phyloP scores from a whole-genome alignment of 2,113 vertebrate species.

The Silurus meridionalis region DNA sequence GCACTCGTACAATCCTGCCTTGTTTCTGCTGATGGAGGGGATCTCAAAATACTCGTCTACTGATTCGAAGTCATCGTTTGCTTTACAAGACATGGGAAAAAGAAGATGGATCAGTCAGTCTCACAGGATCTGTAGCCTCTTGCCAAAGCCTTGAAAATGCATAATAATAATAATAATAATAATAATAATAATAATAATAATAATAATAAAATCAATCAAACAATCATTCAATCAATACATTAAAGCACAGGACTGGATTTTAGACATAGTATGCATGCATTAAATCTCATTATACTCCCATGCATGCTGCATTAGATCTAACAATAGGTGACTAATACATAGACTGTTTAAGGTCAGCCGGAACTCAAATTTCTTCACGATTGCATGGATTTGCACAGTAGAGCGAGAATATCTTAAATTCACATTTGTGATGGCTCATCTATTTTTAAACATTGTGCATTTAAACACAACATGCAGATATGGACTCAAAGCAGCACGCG shows the following conservation, averaged over 20 bases:
- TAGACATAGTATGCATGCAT: neutral
- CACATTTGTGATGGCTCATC: neutral
- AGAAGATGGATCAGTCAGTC: conserved; percentile 3
- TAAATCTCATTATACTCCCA: neutral
- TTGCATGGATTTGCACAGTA: conserved; percentile 31
- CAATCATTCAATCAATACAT: neutral
- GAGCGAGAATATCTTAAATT: conserved; percentile 2
- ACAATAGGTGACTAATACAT: neutral
- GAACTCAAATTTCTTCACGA: neutral
- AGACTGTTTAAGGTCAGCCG: neutral
- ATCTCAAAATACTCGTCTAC: conserved; percentile 95
- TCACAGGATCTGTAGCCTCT: neutral
- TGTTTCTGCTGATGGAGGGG: conserved; percentile 84
- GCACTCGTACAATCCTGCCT: conserved; percentile 91
- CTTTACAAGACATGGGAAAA: conserved; percentile 40
- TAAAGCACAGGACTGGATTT: neutral
- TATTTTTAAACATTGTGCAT: conserved; percentile 16
- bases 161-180: no score
- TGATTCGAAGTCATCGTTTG: conserved; percentile 83
- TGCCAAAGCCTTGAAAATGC: no score
- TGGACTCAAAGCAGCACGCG: conserved; percentile 25
- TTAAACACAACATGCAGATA: neutral
- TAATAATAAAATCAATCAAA: neutral
- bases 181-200: no score
- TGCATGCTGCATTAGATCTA: neutral